Percentiles rank a stretch among this genome's conserved stretches.
Conservation (phyloP, 1,140 invertebrate species). For the Lordiphosa collinella region DNA sequence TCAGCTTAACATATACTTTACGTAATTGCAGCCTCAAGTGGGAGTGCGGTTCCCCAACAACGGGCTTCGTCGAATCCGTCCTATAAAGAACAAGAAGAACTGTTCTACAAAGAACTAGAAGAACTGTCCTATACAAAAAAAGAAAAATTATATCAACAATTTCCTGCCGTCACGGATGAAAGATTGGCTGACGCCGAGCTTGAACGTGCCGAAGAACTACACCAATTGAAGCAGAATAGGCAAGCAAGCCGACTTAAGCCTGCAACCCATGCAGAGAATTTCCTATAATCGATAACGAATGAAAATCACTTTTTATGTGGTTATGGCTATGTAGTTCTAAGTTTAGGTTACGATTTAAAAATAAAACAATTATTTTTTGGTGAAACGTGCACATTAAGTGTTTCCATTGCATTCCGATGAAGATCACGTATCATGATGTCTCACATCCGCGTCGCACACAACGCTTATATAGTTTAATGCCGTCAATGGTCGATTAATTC, state of each 20-base stretch:
- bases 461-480: constrained; percentile 39
- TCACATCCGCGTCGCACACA: constrained; percentile 1
- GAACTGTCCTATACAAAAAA: background rate
- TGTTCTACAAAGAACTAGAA: background rate
- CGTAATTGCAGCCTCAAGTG: constrained; percentile 14
- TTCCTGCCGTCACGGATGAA: constrained; percentile 34
- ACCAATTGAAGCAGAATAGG: constrained; percentile 5
- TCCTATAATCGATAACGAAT: background rate
- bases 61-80: background rate
- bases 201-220: constrained; percentile 38
- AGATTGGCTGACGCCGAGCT: constrained; percentile 45
- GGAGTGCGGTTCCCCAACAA: background rate
- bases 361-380: constrained; percentile 38
- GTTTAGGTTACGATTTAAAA: constrained; percentile 25
- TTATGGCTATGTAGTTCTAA: constrained; percentile 47
- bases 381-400: constrained; percentile 49
- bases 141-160: constrained; percentile 17
- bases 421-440: constrained; percentile 50
- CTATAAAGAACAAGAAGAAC: constrained; percentile 5
- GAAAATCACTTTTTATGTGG: constrained; percentile 12
- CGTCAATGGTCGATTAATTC: constrained; percentile 14
- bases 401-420: constrained; percentile 48
- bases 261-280: background rate
- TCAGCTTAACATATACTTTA: background rate
- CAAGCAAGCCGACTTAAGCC: background rate